Evolutionary conservation across 30 jellyfish, hydroid and myxozoan species (phyloP).

Genomic region (Aurelia aurita): DNA sequence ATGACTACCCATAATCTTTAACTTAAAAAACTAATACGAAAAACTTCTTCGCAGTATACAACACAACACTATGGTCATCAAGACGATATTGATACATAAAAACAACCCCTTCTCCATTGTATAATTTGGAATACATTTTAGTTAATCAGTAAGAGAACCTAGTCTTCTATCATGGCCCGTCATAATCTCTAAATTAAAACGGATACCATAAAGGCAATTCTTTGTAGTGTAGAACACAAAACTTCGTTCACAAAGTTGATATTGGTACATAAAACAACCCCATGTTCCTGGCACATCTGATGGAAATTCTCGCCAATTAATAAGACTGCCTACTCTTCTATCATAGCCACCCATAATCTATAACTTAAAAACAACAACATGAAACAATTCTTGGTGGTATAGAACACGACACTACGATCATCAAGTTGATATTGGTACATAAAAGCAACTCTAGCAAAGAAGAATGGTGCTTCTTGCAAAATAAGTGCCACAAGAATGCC

Average conservation of each 20-base stretch:
- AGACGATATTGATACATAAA: constrained; percentile 47
- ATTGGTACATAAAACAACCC: constrained; percentile 21
- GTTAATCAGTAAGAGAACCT: too few species aligned
- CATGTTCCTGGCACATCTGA: too few species aligned
- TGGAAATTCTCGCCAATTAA: too few species aligned
- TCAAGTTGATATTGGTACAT: constrained; percentile 45
- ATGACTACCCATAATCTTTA: constrained; percentile 57
- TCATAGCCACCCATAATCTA: constrained; percentile 61
- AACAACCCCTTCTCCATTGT: background rate
- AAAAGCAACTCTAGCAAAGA: constrained; percentile 65
- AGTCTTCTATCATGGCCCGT: constrained; percentile 40
- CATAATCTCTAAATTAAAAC: constrained; percentile 41
- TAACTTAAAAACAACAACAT: constrained; percentile 51
- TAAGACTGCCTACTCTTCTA: background rate
- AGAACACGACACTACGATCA: constrained; percentile 51
- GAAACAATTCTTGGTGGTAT: constrained; percentile 53
- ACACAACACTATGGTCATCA: constrained; percentile 20
- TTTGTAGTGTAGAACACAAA: constrained; percentile 45
- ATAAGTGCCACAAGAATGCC: constrained; percentile 67
- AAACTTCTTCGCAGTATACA: constrained; percentile 50
- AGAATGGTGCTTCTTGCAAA: constrained; percentile 86
- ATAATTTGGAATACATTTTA: too few species aligned
- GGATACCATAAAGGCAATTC: constrained; percentile 37
- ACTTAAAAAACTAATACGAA: constrained; percentile 46
- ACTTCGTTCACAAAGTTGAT: constrained; percentile 31